Percentiles rank a stretch among this genome's conserved stretches.
Conservation (phyloP, 64 coral and sea anemone genomes). For the Acropora tenuis region DNA sequence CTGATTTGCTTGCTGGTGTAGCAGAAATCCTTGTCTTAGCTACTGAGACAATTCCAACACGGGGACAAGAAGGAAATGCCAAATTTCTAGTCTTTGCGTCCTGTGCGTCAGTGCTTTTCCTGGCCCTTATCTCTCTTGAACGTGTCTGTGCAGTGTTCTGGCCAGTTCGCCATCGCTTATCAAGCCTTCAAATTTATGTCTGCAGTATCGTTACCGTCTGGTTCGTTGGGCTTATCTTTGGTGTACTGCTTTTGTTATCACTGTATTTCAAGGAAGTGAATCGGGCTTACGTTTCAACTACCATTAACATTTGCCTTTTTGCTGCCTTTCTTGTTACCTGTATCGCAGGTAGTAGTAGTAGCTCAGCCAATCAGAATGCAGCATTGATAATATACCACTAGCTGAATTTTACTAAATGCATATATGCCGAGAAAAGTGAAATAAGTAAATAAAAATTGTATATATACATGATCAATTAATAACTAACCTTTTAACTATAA, state of each 20-base stretch:
- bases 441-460: too few relatives aligned
- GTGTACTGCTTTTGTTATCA: neutral
- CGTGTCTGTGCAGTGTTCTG: neutral
- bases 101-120: constrained; percentile 4
- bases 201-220: neutral
- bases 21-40: neutral
- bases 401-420: too few relatives aligned
- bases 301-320: neutral
- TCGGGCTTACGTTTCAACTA: neutral
- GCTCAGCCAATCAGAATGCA: too few relatives aligned
- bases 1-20: constrained; percentile 15
- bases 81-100: constrained; percentile 5
- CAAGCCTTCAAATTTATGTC: neutral
- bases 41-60: neutral
- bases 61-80: neutral
- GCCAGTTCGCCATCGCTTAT: neutral
- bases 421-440: too few relatives aligned
- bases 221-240: neutral
- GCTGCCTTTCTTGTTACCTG: neutral
- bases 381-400: too few relatives aligned
- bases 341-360: neutral
- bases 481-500: too few relatives aligned
- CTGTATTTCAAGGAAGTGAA: neutral
- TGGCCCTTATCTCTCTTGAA: constrained; percentile 9
- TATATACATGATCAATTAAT: too few relatives aligned